Conservation (phyloP, 2,113 vertebrate genomes). For the Oncorhynchus clarkii region DNA sequence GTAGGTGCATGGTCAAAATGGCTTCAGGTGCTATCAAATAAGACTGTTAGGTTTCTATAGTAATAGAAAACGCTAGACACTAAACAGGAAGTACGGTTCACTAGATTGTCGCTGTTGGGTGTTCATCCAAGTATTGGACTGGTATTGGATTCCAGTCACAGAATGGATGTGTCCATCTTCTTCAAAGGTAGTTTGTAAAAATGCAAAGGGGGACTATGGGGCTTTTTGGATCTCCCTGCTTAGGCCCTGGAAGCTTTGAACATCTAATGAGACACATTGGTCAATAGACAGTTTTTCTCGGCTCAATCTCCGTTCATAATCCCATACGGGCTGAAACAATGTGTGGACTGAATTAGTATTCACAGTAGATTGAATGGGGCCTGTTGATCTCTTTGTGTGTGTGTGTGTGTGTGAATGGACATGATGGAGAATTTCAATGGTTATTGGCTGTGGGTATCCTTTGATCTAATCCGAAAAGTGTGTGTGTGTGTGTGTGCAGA, state of each 20-base stretch:
- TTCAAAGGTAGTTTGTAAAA: not conserved
- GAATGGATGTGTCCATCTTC: not conserved
- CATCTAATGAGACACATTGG: conserved; percentile 34
- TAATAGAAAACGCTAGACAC: too few species aligned
- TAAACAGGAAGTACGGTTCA: too few species aligned
- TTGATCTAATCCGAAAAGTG: not conserved
- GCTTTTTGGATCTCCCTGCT: not conserved
- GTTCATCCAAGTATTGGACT: not conserved
- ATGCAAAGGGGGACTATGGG: not conserved
- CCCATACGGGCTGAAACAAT: not conserved
- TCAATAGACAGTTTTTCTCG: not conserved
- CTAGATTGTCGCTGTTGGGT: not conserved
- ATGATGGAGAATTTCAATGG: not conserved
- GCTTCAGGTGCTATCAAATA: too few species aligned
- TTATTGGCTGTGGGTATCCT: not conserved
- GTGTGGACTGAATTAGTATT: not conserved
- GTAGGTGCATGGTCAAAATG: too few species aligned
- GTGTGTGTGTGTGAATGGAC: conserved; percentile 7
- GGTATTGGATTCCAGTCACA: not conserved
- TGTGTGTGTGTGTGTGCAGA: not conserved
- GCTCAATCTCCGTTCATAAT: conserved; percentile 24
- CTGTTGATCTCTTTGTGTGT: conserved; percentile 11
- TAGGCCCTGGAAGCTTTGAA: not conserved
- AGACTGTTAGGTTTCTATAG: too few species aligned
- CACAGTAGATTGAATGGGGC: not conserved